phyloP scores from a whole-genome alignment of 2,888 invertebrate species.

The Polydrusus tereticollis region DNA sequence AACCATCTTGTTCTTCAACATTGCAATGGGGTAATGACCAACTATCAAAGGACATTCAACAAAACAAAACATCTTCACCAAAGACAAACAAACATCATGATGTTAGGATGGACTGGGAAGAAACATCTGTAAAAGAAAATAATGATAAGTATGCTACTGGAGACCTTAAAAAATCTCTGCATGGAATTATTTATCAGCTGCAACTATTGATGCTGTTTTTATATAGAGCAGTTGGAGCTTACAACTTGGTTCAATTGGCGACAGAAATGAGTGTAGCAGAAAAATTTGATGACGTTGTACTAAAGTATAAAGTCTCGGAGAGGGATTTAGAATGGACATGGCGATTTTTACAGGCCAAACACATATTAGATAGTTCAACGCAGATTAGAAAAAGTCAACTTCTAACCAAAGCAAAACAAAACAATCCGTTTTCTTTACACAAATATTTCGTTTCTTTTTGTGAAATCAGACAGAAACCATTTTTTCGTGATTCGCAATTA shows the following conservation, averaged over 20 bases:
- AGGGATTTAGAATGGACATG: not conserved
- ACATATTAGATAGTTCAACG: slow-evolving; percentile 15
- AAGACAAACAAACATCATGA: not conserved
- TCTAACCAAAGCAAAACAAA: not conserved
- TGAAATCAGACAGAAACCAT: slow-evolving; percentile 24
- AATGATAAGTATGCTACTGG: not conserved
- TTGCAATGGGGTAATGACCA: not conserved
- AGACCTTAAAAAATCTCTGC: slow-evolving; percentile 21
- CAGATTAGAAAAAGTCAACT: not conserved
- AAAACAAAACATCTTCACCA: not conserved
- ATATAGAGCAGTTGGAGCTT: slow-evolving; percentile 17
- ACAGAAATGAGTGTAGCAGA: slow-evolving; percentile 38
- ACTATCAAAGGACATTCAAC: not conserved
- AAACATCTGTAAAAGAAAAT: not conserved
- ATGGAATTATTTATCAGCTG: slow-evolving; percentile 36
- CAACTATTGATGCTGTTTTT: slow-evolving; percentile 33
- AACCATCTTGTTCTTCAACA: not conserved
- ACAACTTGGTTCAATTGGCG: slow-evolving; percentile 8
- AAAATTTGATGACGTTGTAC: slow-evolving; percentile 40
- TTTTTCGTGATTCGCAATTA: slow-evolving; percentile 18
- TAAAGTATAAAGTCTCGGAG: slow-evolving; percentile 22
- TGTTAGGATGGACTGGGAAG: not conserved
- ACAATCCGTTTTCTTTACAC: slow-evolving; percentile 2
- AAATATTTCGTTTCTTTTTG: slow-evolving; percentile 37
- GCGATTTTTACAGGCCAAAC: slow-evolving; percentile 43